Conservation (phyloP, 2,888 invertebrate genomes). For the Rambutsinella grinnellia region DNA sequence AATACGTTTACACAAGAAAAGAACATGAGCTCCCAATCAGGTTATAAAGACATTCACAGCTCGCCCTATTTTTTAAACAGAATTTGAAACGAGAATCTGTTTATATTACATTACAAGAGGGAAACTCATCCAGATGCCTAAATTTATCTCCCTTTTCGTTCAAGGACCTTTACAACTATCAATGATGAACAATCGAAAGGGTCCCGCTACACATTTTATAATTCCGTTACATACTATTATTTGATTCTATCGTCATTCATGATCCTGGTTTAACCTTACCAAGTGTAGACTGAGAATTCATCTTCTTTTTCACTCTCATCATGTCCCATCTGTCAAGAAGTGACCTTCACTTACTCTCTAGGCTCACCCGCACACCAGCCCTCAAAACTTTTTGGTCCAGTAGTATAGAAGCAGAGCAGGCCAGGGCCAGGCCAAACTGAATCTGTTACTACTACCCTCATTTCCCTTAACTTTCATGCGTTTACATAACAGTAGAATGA, state of each 20-base stretch:
- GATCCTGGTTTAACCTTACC: background rate
- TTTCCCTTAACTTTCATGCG: background rate
- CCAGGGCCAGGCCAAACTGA: slow-evolving; percentile 27
- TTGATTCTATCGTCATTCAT: background rate
- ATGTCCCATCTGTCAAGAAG: slow-evolving; percentile 45
- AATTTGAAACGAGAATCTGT: no score
- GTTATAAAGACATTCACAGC: no score
- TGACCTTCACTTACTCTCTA: slow-evolving; percentile 30
- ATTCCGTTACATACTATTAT: background rate
- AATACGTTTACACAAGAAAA: background rate
- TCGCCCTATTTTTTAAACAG: no score
- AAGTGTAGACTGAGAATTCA: background rate
- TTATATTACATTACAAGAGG: background rate
- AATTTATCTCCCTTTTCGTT: background rate
- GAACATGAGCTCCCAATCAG: background rate
- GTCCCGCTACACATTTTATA: background rate
- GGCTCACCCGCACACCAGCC: background rate
- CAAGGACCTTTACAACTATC: background rate
- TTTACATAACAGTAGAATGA: background rate
- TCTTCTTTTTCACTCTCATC: background rate
- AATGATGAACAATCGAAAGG: background rate
- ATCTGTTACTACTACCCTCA: background rate
- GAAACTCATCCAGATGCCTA: background rate
- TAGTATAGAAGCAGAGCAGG: slow-evolving; percentile 18
- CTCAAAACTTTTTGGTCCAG: background rate